phyloP scores from a whole-genome alignment of 2,888 invertebrate species.

The Ommatoiulus sabulosus region DNA sequence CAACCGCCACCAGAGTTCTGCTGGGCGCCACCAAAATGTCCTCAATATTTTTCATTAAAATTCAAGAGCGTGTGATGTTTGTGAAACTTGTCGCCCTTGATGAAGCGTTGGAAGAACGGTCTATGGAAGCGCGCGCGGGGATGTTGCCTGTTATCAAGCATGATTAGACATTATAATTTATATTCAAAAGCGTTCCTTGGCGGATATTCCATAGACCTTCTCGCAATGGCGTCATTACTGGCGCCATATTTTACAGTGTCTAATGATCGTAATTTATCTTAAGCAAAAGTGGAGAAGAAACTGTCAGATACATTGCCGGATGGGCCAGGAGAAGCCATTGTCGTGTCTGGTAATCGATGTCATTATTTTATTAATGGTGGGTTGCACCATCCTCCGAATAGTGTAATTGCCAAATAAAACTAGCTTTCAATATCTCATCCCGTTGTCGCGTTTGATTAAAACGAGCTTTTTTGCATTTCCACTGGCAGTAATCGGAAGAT shows the following conservation, averaged over 20 bases:
- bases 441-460: background rate
- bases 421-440: background rate
- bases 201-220: slow-evolving; percentile 2
- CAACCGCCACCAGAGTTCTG: background rate
- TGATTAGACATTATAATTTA: background rate
- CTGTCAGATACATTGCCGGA: slow-evolving; percentile 21
- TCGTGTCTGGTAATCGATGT: background rate
- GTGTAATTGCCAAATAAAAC: background rate
- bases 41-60: background rate
- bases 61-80: background rate
- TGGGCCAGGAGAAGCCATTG: slow-evolving; percentile 14
- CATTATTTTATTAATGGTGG: slow-evolving; percentile 2
- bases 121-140: background rate
- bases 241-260: slow-evolving; percentile 34
- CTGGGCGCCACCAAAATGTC: background rate
- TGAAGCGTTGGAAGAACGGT: background rate
- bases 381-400: background rate
- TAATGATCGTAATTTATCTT: slow-evolving; percentile 34
- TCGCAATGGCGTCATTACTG: slow-evolving; percentile 1
- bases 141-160: slow-evolving; percentile 11
- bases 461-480: background rate
- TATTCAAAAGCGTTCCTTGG: background rate
- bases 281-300: slow-evolving; percentile 10
- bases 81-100: slow-evolving; percentile 28
- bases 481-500: background rate